These are phyloP conservation scores for Cheilosia scutellata DNA, from an alignment of 2,888 invertebrate genomes.

Conservation along the genomic window DNA sequence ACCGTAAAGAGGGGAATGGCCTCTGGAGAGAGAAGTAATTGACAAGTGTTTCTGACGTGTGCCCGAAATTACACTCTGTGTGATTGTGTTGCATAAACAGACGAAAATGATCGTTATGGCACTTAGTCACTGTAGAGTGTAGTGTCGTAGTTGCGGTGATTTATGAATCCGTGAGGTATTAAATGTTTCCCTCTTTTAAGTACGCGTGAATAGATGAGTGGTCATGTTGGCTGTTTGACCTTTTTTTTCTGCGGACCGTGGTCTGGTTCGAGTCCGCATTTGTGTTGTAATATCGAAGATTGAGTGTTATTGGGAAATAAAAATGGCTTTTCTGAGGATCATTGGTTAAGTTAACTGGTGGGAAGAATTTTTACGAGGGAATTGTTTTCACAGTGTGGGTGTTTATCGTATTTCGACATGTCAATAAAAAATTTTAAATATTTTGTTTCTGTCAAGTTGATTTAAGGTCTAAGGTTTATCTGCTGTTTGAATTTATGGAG, in stretches of 20 bases:
- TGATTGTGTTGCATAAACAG: conserved; percentile 44
- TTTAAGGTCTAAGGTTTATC: no score
- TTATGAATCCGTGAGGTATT: conserved; percentile 38
- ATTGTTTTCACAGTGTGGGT: no score
- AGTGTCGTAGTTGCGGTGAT: conserved; percentile 30
- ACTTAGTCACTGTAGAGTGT: neutral
- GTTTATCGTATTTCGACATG: no score
- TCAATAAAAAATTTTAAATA: no score
- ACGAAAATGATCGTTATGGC: conserved; percentile 55
- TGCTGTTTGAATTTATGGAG: no score
- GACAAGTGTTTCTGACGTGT: conserved; percentile 73
- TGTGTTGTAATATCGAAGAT: conserved; percentile 18
- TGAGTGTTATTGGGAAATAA: conserved; percentile 26
- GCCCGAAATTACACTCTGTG: conserved; percentile 60
- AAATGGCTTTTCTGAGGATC: conserved; percentile 55
- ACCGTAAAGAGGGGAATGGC: neutral
- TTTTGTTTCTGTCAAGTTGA: no score
- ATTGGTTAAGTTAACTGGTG: conserved; percentile 37
- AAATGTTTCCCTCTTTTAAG: conserved; percentile 5
- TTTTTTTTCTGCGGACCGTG: conserved; percentile 32
- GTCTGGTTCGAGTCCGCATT: conserved; percentile 18
- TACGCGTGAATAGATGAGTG: conserved; percentile 34
- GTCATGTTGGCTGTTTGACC: conserved; percentile 47
- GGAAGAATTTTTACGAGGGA: neutral
- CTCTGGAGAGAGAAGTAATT: conserved; percentile 31